Conservation (phyloP, 1,140 invertebrate genomes). For the Dendrolimus kikuchii region DNA sequence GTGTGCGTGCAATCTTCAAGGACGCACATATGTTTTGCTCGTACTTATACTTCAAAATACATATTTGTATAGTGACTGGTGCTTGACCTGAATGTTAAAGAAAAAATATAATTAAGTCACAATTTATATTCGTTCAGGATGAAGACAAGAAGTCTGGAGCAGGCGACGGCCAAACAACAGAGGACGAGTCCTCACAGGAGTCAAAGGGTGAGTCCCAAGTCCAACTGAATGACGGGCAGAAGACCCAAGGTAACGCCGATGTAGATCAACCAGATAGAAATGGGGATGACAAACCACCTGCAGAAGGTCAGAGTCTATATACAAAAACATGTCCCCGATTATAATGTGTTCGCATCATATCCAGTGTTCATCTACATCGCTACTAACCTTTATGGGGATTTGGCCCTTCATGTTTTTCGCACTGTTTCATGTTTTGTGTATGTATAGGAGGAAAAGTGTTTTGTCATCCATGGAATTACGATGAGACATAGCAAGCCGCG, state of each 20-base stretch:
- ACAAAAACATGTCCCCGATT: conserved; percentile 7
- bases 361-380: conserved; percentile 49
- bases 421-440: not conserved
- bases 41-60: too few relatives aligned
- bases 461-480: too few relatives aligned
- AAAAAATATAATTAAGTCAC: conserved; percentile 6
- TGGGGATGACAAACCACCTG: conserved; percentile 17
- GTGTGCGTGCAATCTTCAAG: too few relatives aligned
- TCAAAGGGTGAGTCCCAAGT: conserved; percentile 63
- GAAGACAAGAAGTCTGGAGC: conserved; percentile 65
- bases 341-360: conserved; percentile 27
- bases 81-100: too few relatives aligned
- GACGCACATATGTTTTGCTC: too few relatives aligned
- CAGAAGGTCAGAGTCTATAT: conserved; percentile 42
- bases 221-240: conserved; percentile 24
- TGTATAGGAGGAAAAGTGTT: not conserved
- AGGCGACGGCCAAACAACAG: conserved; percentile 63
- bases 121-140: conserved; percentile 39
- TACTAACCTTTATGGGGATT: conserved; percentile 47
- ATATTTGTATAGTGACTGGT: too few relatives aligned
- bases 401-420: not conserved
- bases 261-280: conserved; percentile 47
- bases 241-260: conserved; percentile 58
- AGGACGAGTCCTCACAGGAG: conserved; percentile 72
- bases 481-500: too few relatives aligned